phyloP scores from a whole-genome alignment of 1,140 invertebrate species.

The Calephelis virginiensis region DNA sequence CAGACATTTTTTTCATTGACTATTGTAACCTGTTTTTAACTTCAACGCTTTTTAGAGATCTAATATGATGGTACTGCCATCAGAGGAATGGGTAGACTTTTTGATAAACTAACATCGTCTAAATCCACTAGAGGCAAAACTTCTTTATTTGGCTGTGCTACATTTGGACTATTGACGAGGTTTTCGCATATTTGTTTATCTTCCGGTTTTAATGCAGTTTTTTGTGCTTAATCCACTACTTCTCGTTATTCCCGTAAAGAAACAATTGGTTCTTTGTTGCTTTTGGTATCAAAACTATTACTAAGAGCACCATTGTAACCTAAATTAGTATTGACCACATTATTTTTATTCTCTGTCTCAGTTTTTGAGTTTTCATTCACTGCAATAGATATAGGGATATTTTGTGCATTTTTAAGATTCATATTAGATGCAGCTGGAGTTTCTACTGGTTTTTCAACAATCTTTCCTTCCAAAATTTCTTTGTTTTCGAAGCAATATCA shows the following conservation, averaged over 20 bases:
- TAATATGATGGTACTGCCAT: conserved; percentile 47
- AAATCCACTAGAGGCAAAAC: conserved; percentile 48
- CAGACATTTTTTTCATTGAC: background rate
- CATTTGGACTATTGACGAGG: conserved; percentile 31
- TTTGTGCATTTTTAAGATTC: conserved; percentile 30
- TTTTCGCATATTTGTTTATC: conserved; percentile 61
- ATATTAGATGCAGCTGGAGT: background rate
- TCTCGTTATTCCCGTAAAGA: conserved; percentile 57
- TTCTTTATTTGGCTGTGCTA: conserved; percentile 28
- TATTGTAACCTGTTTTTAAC: conserved; percentile 30
- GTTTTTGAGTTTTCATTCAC: conserved; percentile 30
- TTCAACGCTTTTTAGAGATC: conserved; percentile 59
- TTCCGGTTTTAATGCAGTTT: conserved; percentile 44
- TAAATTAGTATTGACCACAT: conserved; percentile 18
- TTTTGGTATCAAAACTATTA: conserved; percentile 25
- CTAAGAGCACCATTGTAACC: conserved; percentile 24
- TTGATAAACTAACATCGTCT: conserved; percentile 39
- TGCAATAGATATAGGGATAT: conserved; percentile 39
- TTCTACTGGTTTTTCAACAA: background rate
- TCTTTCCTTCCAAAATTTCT: background rate
- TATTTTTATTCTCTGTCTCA: conserved; percentile 21
- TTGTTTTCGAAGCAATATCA: background rate
- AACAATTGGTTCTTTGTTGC: conserved; percentile 18
- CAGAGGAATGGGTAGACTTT: conserved; percentile 38
- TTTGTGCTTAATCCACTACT: conserved; percentile 57